These are phyloP conservation scores for Eurytoma californica DNA, from an alignment of 2,888 invertebrate species.

Conservation along the genomic window DNA sequence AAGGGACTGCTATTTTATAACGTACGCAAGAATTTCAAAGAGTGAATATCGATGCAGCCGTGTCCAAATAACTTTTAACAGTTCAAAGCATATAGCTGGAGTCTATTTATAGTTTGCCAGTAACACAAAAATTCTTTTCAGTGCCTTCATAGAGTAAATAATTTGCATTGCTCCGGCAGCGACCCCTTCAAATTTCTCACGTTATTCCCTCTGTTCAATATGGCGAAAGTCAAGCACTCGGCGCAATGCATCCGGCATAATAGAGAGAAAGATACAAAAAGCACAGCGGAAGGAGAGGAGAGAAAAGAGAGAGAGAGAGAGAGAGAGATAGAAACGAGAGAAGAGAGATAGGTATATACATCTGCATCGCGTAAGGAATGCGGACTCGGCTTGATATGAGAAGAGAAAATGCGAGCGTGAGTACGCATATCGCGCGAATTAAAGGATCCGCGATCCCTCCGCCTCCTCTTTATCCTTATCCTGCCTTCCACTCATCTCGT, in stretches of 20 bases:
- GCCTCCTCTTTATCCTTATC: conserved; percentile 35
- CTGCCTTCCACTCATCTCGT: background rate
- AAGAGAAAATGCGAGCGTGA: conserved; percentile 36
- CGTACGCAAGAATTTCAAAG: too few relatives aligned
- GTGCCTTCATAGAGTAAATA: too few relatives aligned
- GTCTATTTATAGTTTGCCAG: too few relatives aligned
- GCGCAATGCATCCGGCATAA: background rate
- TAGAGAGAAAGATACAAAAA: background rate
- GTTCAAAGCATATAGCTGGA: too few relatives aligned
- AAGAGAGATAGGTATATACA: background rate
- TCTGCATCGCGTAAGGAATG: conserved; percentile 27
- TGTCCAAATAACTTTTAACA: too few relatives aligned
- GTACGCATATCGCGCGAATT: conserved; percentile 43
- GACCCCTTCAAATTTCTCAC: background rate
- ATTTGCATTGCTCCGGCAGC: too few relatives aligned
- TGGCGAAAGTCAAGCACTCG: background rate
- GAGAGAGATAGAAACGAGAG: conserved; percentile 4
- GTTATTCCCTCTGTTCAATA: background rate
- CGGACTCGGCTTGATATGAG: background rate
- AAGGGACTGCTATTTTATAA: too few relatives aligned
- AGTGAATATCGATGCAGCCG: too few relatives aligned
- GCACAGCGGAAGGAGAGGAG: conserved; percentile 5
- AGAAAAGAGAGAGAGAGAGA: background rate
- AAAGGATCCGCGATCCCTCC: conserved; percentile 36
- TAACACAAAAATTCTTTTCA: too few relatives aligned